These are phyloP conservation scores for Cottus gobio DNA, from an alignment of 2,113 vertebrate species.

Conservation along the genomic window DNA sequence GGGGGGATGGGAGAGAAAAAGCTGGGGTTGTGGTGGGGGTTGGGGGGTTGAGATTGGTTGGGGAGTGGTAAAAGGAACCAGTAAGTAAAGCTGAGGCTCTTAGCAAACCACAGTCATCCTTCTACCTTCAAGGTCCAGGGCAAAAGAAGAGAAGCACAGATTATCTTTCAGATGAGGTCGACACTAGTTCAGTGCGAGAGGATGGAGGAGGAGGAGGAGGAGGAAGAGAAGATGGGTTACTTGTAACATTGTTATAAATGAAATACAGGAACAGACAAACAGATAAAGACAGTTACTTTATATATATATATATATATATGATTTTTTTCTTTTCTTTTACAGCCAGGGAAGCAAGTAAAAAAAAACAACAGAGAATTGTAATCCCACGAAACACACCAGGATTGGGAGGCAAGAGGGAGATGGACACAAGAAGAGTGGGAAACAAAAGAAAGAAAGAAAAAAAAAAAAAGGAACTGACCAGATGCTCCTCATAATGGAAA, in stretches of 20 bases:
- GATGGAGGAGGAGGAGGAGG: not conserved
- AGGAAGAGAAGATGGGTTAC: not conserved
- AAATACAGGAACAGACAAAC: not conserved
- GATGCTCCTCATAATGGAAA: not conserved
- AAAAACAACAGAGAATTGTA: not conserved
- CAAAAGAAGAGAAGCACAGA: conserved; percentile 31
- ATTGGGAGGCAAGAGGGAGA: not conserved
- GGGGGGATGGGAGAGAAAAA: not conserved
- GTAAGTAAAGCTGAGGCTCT: conserved; percentile 31
- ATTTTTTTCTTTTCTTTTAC: not conserved
- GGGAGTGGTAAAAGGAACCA: conserved; percentile 6
- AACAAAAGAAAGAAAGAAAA: not conserved
- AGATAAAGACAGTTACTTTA: not conserved
- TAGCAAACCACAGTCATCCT: conserved; percentile 48
- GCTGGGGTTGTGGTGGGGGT: not conserved
- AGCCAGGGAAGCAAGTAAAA: not conserved
- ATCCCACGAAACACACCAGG: not conserved
- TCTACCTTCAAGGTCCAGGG: conserved; percentile 43
- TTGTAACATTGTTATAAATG: not conserved
- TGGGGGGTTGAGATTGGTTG: not conserved
- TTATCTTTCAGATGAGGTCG: conserved; percentile 38
- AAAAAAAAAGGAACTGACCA: not conserved
- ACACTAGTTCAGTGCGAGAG: conserved; percentile 22
- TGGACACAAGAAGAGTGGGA: not conserved
- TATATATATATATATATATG: not conserved